These are phyloP conservation scores for Bagarius yarrelli DNA, from an alignment of 2,113 vertebrate genomes.

Conservation along the genomic window DNA sequence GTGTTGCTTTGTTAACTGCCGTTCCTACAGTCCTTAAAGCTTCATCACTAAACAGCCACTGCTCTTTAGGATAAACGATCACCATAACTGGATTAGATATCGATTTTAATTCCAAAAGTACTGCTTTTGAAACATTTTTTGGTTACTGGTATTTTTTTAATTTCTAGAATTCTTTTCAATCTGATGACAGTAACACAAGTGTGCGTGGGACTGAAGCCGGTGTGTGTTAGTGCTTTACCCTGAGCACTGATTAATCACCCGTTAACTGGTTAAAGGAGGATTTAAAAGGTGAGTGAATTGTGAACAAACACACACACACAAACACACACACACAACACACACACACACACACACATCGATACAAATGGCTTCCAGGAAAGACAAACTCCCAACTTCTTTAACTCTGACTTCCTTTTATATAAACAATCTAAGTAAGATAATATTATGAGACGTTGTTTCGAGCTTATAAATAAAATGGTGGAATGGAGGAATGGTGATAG, in stretches of 20 bases:
- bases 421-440: neutral
- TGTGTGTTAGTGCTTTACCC: conserved; percentile 54
- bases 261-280: conserved; percentile 61
- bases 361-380: conserved; percentile 78
- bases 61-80: too few species aligned
- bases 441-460: neutral
- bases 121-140: too few species aligned
- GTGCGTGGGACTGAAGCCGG: neutral
- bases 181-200: conserved; percentile 16
- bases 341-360: conserved; percentile 56
- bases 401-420: neutral
- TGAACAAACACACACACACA: conserved; percentile 7
- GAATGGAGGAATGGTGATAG: too few species aligned
- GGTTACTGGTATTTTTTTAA: too few species aligned
- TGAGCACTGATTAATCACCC: conserved; percentile 40
- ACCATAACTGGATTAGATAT: too few species aligned
- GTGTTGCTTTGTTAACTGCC: too few species aligned
- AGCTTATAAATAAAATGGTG: neutral
- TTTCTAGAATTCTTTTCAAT: too few species aligned
- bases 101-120: too few species aligned
- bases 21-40: too few species aligned
- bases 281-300: conserved; percentile 59
- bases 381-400: conserved; percentile 45
- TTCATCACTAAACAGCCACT: too few species aligned
- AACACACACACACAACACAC: conserved; percentile 31